These are phyloP conservation scores for Saturnia pavonia DNA, from an alignment of 2,888 invertebrate species.

Conservation along the genomic window DNA sequence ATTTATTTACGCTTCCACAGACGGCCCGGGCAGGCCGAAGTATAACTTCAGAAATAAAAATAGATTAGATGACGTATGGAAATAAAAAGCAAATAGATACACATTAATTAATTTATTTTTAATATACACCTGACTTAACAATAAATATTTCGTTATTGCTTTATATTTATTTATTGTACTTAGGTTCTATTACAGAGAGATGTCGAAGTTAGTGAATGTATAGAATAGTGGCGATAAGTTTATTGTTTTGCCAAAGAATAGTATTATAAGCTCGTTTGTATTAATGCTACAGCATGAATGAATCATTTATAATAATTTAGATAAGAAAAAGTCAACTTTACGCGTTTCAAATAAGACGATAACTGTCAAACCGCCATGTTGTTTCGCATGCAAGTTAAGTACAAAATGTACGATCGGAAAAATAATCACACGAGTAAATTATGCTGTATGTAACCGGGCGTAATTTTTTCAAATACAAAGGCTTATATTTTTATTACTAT, in stretches of 20 bases:
- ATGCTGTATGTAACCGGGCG: too few relatives aligned
- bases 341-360: too few relatives aligned
- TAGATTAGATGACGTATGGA: constrained; percentile 24
- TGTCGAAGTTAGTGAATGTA: not conserved
- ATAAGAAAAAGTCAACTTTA: not conserved
- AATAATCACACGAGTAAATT: too few relatives aligned
- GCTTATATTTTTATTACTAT: too few relatives aligned
- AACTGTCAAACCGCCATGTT: too few relatives aligned
- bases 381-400: too few relatives aligned
- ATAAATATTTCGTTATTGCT: constrained; percentile 50
- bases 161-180: constrained; percentile 65
- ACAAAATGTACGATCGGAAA: too few relatives aligned
- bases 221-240: not conserved
- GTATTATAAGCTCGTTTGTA: constrained; percentile 5
- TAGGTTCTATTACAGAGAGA: constrained; percentile 49
- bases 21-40: too few relatives aligned
- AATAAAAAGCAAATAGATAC: constrained; percentile 46
- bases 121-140: constrained; percentile 47
- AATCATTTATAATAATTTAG: not conserved
- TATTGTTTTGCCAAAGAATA: not conserved
- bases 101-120: constrained; percentile 48
- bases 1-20: too few relatives aligned
- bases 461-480: too few relatives aligned
- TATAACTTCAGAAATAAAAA: too few relatives aligned
- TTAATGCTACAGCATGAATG: not conserved